These are phyloP conservation scores for Harpegnathos saltator DNA, from an alignment of 1,140 invertebrate genomes.

Conservation along the genomic window DNA sequence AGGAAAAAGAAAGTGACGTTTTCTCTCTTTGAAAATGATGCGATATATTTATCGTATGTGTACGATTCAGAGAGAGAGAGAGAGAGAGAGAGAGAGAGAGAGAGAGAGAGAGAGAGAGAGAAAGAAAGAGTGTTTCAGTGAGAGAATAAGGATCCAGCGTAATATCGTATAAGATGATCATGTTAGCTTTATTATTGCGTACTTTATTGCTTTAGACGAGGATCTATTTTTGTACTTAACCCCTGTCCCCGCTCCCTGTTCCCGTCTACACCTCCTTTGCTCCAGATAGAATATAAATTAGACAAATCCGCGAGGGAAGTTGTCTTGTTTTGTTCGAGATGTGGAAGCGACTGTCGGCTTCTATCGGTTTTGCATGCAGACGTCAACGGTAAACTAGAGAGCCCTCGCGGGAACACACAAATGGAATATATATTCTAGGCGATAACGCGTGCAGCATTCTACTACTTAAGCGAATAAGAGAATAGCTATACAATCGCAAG, in stretches of 20 bases:
- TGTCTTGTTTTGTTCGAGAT: slow-evolving; percentile 7
- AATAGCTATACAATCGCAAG: slow-evolving; percentile 16
- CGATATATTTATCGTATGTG: slow-evolving; percentile 10
- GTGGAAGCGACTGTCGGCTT: not conserved
- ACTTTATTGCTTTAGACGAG: slow-evolving; percentile 9
- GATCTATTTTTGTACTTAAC: slow-evolving; percentile 52
- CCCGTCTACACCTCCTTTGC: too few species aligned
- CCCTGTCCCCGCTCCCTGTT: not conserved
- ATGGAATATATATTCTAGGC: slow-evolving; percentile 41
- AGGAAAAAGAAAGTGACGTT: not conserved
- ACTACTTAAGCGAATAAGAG: slow-evolving; percentile 27
- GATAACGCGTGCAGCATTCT: slow-evolving; percentile 15
- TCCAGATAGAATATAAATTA: slow-evolving; percentile 8
- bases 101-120: slow-evolving; percentile 22
- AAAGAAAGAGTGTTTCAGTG: not conserved
- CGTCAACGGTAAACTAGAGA: slow-evolving; percentile 32
- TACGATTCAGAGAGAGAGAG: not conserved
- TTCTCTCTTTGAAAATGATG: slow-evolving; percentile 15
- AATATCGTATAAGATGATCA: slow-evolving; percentile 9
- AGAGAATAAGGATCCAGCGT: slow-evolving; percentile 10
- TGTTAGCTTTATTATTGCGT: slow-evolving; percentile 17
- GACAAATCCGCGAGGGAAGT: slow-evolving; percentile 26
- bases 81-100: slow-evolving; percentile 15
- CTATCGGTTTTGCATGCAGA: not conserved
- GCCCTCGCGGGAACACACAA: slow-evolving; percentile 14